Conservation (phyloP, 2,113 vertebrate species). For the Meriones unguiculatus region DNA sequence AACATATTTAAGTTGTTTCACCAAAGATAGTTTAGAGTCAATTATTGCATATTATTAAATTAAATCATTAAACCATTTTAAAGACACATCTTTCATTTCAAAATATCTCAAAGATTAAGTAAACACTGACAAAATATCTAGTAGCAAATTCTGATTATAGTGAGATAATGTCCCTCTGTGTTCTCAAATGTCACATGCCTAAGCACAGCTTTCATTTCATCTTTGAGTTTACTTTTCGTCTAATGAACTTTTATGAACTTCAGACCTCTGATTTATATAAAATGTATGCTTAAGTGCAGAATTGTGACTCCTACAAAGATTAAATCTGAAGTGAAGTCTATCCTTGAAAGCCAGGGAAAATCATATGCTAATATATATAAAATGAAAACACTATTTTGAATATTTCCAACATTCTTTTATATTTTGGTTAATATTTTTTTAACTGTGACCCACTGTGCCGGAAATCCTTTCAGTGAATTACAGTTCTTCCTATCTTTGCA, state of each 20-base stretch:
- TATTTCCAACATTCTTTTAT: constrained; percentile 24
- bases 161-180: constrained; percentile 57
- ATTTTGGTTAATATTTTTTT: constrained; percentile 27
- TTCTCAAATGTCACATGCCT: constrained; percentile 72
- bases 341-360: not conserved
- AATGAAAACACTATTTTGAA: constrained; percentile 49
- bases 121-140: constrained; percentile 70
- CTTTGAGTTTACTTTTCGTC: constrained; percentile 53
- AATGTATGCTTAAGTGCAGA: not conserved
- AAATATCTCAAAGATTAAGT: constrained; percentile 51
- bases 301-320: constrained; percentile 29
- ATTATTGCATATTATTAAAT: constrained; percentile 56
- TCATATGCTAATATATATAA: constrained; percentile 1
- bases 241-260: constrained; percentile 68
- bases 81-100: constrained; percentile 17
- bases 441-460: not conserved
- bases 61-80: constrained; percentile 58
- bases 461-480: not conserved
- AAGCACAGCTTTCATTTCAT: constrained; percentile 80
- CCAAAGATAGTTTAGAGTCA: not conserved
- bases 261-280: not conserved
- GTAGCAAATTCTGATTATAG: constrained; percentile 15
- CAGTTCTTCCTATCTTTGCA: not conserved
- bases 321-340: constrained; percentile 39
- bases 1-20: not conserved